These are phyloP conservation scores for Sinhomidia bicolor DNA, from an alignment of 2,888 invertebrate species.

Conservation along the genomic window DNA sequence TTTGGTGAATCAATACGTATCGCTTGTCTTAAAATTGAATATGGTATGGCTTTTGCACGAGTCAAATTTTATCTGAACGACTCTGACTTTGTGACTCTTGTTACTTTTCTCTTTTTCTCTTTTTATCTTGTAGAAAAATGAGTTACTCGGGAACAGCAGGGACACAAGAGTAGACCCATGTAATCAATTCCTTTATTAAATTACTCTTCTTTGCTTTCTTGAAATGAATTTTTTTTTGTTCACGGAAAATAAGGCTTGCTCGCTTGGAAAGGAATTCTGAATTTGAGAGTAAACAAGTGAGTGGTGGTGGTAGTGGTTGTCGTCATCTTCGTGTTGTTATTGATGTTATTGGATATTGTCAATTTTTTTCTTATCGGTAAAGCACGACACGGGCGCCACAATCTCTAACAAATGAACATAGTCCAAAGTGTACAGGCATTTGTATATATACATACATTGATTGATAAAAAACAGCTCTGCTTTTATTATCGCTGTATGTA, in stretches of 20 bases:
- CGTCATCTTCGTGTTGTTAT: neutral
- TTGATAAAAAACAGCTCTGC: too few relatives aligned
- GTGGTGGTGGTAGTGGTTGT: neutral
- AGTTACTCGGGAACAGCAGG: neutral
- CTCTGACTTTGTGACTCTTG: neutral
- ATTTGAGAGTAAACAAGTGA: conserved; percentile 35
- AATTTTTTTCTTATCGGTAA: neutral
- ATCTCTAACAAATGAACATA: neutral
- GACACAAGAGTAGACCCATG: neutral
- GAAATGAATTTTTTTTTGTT: conserved; percentile 3
- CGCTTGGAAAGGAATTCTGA: neutral
- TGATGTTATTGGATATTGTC: neutral
- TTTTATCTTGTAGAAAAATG: conserved; percentile 5
- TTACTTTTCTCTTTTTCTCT: too few relatives aligned
- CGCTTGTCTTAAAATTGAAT: neutral
- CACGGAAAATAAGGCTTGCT: neutral
- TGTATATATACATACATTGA: neutral
- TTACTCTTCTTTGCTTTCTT: neutral
- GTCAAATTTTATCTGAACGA: conserved; percentile 2
- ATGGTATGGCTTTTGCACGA: neutral
- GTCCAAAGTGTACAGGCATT: neutral
- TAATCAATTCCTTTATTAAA: neutral
- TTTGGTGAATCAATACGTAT: too few relatives aligned
- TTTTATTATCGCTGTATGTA: neutral
- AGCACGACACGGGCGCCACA: neutral